Evolutionary conservation across 2,797 vertebrate species (phyloP).

Genomic region (Coregonus suidteri): DNA sequence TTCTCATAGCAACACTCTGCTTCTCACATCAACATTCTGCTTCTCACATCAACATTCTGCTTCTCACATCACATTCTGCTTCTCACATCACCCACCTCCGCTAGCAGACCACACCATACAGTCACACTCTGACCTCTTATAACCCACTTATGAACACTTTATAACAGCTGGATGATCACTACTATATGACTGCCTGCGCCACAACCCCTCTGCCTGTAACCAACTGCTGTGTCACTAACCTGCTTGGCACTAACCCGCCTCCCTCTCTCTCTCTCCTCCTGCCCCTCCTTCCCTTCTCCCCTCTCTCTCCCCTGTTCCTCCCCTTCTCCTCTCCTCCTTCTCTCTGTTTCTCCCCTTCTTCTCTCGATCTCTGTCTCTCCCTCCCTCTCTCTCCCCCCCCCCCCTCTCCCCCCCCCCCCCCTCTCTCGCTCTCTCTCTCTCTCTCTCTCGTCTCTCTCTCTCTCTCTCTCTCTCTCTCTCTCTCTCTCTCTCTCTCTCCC

Average conservation of each 20-base stretch:
- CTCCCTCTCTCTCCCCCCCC: no score
- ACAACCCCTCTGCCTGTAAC: background rate
- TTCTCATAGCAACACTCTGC: no score
- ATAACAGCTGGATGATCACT: background rate
- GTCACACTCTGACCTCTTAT: background rate
- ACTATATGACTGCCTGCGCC: background rate
- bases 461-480: background rate
- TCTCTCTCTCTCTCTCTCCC: background rate
- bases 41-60: no score
- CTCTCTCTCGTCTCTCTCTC: background rate
- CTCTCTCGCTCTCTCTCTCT: background rate
- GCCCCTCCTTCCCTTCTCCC: conserved; percentile 14
- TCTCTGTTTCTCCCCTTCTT: background rate
- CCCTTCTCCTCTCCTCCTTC: conserved; percentile 1
- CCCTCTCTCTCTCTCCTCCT: conserved; percentile 10
- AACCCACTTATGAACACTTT: background rate
- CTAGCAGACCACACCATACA: conserved; percentile 3
- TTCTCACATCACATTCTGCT: no score
- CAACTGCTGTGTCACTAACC: conserved; percentile 49
- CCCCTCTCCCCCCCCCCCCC: no score
- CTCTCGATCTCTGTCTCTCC: background rate
- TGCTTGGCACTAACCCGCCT: conserved; percentile 54
- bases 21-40: no score
- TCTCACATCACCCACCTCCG: conserved; percentile 31
- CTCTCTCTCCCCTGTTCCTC: conserved; percentile 13